These are phyloP conservation scores for Hyphantria cunea DNA, from an alignment of 1,140 invertebrate species.

Conservation along the genomic window DNA sequence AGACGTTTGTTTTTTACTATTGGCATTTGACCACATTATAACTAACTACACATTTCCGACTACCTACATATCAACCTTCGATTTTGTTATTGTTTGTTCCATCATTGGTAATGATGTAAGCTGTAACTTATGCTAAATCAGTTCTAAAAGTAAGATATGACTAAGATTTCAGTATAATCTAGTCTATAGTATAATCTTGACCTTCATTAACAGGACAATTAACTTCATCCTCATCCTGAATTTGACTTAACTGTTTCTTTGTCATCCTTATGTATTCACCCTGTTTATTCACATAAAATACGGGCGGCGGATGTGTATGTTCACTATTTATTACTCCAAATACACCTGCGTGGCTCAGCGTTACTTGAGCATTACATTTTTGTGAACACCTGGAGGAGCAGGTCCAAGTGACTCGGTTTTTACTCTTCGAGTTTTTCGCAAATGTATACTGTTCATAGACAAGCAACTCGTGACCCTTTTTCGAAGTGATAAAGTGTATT, in stretches of 20 bases:
- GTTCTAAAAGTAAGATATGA: too few species aligned
- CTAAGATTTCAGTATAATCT: too few species aligned
- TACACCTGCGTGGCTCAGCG: conserved; percentile 41
- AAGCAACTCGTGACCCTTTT: conserved; percentile 54
- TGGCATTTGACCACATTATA: too few species aligned
- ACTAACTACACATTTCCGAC: too few species aligned
- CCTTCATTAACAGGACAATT: neutral
- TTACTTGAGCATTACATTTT: conserved; percentile 55
- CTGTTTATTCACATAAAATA: conserved; percentile 50
- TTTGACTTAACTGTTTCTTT: conserved; percentile 30
- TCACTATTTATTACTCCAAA: conserved; percentile 43
- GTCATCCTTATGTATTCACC: conserved; percentile 51
- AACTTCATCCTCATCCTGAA: conserved; percentile 3
- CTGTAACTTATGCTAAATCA: too few species aligned
- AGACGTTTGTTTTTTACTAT: too few species aligned
- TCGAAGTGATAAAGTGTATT: conserved; percentile 65
- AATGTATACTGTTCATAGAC: conserved; percentile 57
- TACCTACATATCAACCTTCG: too few species aligned
- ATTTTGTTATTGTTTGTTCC: too few species aligned
- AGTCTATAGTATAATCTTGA: too few species aligned
- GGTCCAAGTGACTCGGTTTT: conserved; percentile 44
- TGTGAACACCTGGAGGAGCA: conserved; percentile 61
- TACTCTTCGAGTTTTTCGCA: conserved; percentile 51
- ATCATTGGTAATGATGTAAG: too few species aligned
- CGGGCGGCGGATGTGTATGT: conserved; percentile 51